Base-by-base conservation (phyloP, 92 coral and sea anemone genomes). In the Epizoanthus illoricatus region DNA sequence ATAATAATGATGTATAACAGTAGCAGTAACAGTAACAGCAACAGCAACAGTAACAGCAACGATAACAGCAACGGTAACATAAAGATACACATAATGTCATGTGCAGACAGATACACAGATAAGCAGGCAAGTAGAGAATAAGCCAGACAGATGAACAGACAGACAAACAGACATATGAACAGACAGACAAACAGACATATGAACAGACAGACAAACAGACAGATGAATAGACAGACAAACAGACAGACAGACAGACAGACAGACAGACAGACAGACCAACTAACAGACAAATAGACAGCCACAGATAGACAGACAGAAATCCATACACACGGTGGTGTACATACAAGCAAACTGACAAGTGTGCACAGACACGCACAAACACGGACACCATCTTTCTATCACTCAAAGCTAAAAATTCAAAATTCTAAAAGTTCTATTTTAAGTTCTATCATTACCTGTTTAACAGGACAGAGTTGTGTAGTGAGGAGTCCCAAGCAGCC, bases 401-500 rank as follows among this genome's bases (percentile, higher is more conserved):
- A 49, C 10, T 49, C 55, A 49, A 49, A 49, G 10, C 12, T 5
- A 13, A 49, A 49, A 49, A 11, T 49, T 28, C 36, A 28, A 28
- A 28, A 28, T 28, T 28, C 10, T 49, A 49, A 49, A 49, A 49
- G 11, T 11, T 9, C 0, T 67, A n/a, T 24, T 4, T 21, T 11
- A 42, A 41, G 19, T 15, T 65, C 12, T 4, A 33, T 33, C 56
- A 10, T 12, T 82, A 96, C 99, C 98, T 96, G 86, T 96, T 92
- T 65, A 96, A 65, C 16, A 91, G 75, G 54, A 85, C 70, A 21
- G 99, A 96, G 81, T 93, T 93, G 65, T 96, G 99, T 36, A 96
- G 85, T 18, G 99, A 96, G 19, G 99, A 93, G 85, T 96, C 99
- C 99, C 99, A 96, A 72, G 99, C 91, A 23, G 97, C 93, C 88